These are phyloP conservation scores for Spodoptera littoralis DNA, from an alignment of 2,888 invertebrate species.

Conservation along the genomic window DNA sequence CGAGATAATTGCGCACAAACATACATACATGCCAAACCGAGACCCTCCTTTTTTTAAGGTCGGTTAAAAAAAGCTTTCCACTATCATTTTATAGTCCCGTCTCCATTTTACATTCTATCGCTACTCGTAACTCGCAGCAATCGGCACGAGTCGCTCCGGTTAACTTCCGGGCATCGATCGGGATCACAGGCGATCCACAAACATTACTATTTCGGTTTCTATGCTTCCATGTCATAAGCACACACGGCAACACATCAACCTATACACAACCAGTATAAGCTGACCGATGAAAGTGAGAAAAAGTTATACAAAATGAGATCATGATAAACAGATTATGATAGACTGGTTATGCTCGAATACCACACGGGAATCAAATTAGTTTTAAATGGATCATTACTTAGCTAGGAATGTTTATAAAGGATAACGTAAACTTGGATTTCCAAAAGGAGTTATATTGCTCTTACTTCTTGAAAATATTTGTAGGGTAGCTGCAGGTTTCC, in stretches of 20 bases:
- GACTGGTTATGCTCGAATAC: constrained; percentile 16
- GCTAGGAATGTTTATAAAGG: neutral
- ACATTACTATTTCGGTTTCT: constrained; percentile 53
- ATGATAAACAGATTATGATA: no score
- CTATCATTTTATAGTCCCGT: no score
- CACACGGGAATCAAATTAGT: constrained; percentile 15
- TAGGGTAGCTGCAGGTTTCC: no score
- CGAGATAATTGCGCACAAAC: no score
- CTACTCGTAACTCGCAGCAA: constrained; percentile 41
- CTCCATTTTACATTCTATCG: constrained; percentile 27
- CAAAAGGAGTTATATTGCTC: constrained; percentile 5
- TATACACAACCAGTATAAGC: no score
- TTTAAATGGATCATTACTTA: constrained; percentile 7
- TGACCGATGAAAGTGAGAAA: no score
- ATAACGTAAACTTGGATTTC: neutral
- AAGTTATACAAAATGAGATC: no score
- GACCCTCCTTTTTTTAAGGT: no score
- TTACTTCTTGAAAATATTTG: no score
- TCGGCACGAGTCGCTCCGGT: constrained; percentile 29
- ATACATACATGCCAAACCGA: no score
- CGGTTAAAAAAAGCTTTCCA: no score
- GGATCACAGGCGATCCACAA: constrained; percentile 48
- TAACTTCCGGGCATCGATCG: constrained; percentile 51
- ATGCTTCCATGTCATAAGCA: constrained; percentile 36
- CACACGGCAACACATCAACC: no score